Conservation (phyloP, 1,140 invertebrate species). For the Agrypnia vestita region DNA sequence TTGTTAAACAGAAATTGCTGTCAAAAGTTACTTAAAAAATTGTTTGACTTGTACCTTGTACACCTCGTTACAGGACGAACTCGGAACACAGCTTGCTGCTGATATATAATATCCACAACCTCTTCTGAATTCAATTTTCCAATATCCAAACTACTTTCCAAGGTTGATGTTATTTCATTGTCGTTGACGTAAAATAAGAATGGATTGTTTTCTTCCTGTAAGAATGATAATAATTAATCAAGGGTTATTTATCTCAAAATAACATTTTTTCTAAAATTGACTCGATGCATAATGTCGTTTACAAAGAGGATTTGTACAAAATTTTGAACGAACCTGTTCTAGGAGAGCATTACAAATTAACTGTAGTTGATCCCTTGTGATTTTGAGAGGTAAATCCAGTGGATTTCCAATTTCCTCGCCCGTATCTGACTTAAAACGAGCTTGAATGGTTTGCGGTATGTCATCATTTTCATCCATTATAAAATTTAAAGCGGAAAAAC, state of each 20-base stretch:
- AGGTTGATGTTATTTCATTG: slow-evolving; percentile 85
- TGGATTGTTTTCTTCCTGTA: slow-evolving; percentile 81
- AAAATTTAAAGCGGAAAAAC: background rate
- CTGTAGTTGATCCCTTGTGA: slow-evolving; percentile 88
- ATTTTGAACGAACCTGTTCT: slow-evolving; percentile 76
- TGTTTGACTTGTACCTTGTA: slow-evolving; percentile 72
- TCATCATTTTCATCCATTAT: slow-evolving; percentile 59
- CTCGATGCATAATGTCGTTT: background rate
- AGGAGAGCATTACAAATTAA: slow-evolving; percentile 93
- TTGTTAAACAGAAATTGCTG: too few relatives aligned
- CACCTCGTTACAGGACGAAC: slow-evolving; percentile 88
- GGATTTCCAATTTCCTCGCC: slow-evolving; percentile 88
- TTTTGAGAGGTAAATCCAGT: slow-evolving; percentile 85
- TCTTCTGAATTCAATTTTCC: slow-evolving; percentile 84
- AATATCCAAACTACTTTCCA: slow-evolving; percentile 82
- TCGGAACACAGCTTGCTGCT: slow-evolving; percentile 97
- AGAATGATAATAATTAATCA: slow-evolving; percentile 59
- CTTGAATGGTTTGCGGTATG: slow-evolving; percentile 70
- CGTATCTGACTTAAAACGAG: slow-evolving; percentile 90
- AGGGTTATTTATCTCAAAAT: too few relatives aligned
- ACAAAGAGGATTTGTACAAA: background rate
- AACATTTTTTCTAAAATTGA: background rate
- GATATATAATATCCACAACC: slow-evolving; percentile 94
- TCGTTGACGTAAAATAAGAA: slow-evolving; percentile 95
- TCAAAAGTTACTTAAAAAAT: too few relatives aligned